Percentiles rank a stretch among this genome's conserved stretches.
phyloP scores from a whole-genome alignment of 2,888 invertebrate species.

The Apodemia zela region DNA sequence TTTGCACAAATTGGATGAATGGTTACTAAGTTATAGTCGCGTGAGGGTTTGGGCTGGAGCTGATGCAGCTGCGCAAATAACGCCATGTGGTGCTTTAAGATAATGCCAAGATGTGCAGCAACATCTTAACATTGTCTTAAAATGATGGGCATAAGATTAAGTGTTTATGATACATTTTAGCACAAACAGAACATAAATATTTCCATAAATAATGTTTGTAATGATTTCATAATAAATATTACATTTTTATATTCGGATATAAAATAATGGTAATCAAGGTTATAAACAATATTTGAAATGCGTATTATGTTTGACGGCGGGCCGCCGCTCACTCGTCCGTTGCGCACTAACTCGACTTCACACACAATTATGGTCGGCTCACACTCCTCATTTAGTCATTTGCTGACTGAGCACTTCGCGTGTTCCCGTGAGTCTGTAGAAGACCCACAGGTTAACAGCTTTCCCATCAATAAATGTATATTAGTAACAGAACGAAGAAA shows the following conservation, averaged over 20 bases:
- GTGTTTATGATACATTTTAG: not conserved
- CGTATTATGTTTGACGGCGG: too few species aligned
- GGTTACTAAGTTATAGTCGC: not conserved
- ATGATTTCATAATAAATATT: not conserved
- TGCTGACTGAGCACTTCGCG: too few species aligned
- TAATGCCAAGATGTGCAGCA: not conserved
- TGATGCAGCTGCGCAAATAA: not conserved
- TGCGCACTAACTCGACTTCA: too few species aligned
- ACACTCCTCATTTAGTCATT: too few species aligned
- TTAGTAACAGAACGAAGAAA: too few species aligned
- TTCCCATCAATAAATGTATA: too few species aligned
- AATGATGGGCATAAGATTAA: conserved; percentile 1
- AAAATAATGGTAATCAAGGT: not conserved
- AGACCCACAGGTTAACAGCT: too few species aligned
- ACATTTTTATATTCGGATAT: not conserved
- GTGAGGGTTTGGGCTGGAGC: not conserved
- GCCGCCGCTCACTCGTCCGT: too few species aligned
- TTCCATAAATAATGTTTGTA: conserved; percentile 5
- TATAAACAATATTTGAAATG: too few species aligned
- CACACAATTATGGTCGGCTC: too few species aligned
- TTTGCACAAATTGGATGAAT: not conserved
- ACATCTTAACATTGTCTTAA: not conserved
- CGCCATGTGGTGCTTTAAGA: not conserved
- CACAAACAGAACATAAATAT: conserved; percentile 3
- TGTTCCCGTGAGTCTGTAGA: too few species aligned